A percentile compares a stretch with the other conserved stretches of the same genome.
Evolutionary conservation across 2,888 invertebrate genomes (phyloP).

Genomic region (Meteorus colon): DNA sequence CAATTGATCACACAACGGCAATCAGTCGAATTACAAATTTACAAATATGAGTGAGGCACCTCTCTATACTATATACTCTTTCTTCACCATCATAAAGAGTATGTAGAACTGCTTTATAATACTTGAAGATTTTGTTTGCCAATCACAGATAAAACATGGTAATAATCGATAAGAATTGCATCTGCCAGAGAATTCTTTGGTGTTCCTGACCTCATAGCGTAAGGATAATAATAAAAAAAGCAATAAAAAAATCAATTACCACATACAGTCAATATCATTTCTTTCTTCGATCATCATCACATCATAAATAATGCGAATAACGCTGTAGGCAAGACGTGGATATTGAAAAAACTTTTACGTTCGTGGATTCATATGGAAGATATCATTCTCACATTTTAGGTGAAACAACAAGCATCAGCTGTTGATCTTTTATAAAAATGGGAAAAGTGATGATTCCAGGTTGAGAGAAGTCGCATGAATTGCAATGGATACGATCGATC

Average conservation of each 20-base stretch:
- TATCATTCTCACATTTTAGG: slow-evolving; percentile 1
- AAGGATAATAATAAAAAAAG: background rate
- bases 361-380: background rate
- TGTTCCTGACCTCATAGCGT: background rate
- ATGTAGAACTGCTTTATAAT: slow-evolving; percentile 27
- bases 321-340: slow-evolving; percentile 14
- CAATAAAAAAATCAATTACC: background rate
- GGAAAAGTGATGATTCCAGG: background rate
- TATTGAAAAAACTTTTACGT: background rate
- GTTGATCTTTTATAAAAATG: background rate
- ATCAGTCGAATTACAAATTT: slow-evolving; percentile 7
- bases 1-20: slow-evolving; percentile 3
- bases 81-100: slow-evolving; percentile 9
- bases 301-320: background rate
- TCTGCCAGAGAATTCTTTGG: slow-evolving; percentile 18
- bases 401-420: background rate
- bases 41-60: slow-evolving; percentile 15
- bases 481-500: background rate
- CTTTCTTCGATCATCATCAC: background rate
- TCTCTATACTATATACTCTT: slow-evolving; percentile 2
- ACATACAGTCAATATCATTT: background rate
- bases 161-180: background rate
- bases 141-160: slow-evolving; percentile 25
- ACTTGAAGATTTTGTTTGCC: slow-evolving; percentile 25
- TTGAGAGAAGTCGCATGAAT: background rate